Percentiles rank a stretch among this genome's conserved stretches.
Conservation (phyloP, 2,797 vertebrate species). For the Centroberyx gerrardi region DNA sequence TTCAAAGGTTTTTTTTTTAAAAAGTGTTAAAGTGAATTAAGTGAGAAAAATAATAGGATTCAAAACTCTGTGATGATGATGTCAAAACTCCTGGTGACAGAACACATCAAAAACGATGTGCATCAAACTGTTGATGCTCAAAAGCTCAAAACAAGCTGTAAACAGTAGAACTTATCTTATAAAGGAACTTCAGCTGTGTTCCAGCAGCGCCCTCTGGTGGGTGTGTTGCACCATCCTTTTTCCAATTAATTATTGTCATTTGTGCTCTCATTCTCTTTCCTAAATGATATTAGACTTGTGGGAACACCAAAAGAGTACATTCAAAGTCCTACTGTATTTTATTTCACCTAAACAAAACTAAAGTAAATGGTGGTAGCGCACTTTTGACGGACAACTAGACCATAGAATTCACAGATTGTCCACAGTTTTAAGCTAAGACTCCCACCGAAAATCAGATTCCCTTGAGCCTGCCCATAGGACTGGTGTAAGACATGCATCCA, state of each 20-base stretch:
- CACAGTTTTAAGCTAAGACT: not conserved
- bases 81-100: constrained; percentile 21
- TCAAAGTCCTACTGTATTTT: not conserved
- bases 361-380: not conserved
- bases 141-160: constrained; percentile 4
- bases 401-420: not conserved
- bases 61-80: not conserved
- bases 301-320: not conserved
- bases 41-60: constrained; percentile 22
- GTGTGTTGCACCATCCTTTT: not conserved
- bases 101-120: not conserved
- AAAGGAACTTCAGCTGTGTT: constrained; percentile 37
- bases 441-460: not conserved
- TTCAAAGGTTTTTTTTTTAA: not conserved
- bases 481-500: not conserved
- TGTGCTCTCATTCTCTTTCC: not conserved
- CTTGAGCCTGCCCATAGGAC: not conserved
- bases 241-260: not conserved
- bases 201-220: constrained; percentile 76
- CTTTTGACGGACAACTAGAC: not conserved
- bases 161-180: not conserved
- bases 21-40: constrained; percentile 28
- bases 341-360: too few relatives aligned
- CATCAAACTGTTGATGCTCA: not conserved
- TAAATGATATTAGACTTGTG: not conserved